Percentiles rank a stretch among this genome's conserved stretches.
phyloP scores from a whole-genome alignment of 2,113 vertebrate genomes.

The Larimichthys crocea region DNA sequence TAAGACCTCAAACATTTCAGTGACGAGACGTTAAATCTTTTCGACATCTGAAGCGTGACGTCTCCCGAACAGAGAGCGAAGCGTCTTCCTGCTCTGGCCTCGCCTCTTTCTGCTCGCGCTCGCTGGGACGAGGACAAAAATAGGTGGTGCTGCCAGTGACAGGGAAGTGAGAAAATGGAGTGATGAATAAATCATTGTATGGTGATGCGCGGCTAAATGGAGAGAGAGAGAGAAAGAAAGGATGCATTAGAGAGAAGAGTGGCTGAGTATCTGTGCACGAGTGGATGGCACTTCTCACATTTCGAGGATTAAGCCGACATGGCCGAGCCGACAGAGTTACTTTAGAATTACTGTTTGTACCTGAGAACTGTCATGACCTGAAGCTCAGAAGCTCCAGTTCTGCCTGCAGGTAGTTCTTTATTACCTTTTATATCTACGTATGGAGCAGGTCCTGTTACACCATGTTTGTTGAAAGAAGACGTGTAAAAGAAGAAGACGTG shows the following conservation, averaged over 20 bases:
- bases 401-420: no score
- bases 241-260: constrained; percentile 21
- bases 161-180: constrained; percentile 56
- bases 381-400: no score
- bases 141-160: constrained; percentile 61
- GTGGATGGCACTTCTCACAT: constrained; percentile 7
- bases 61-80: background rate
- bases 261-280: background rate
- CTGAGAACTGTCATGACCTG: no score
- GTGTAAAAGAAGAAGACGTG: no score
- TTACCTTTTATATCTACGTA: no score
- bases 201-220: constrained; percentile 36
- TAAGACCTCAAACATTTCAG: background rate
- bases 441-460: no score
- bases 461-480: no score
- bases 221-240: constrained; percentile 11
- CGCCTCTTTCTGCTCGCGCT: background rate
- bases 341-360: background rate
- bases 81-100: background rate
- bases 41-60: background rate
- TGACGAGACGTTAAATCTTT: background rate
- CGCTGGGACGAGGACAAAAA: constrained; percentile 43
- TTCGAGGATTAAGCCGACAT: background rate
- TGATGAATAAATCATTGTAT: constrained; percentile 71
- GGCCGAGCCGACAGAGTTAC: background rate